phyloP scores from a whole-genome alignment of 1,140 invertebrate genomes.

The Atopsyche davidsoni region DNA sequence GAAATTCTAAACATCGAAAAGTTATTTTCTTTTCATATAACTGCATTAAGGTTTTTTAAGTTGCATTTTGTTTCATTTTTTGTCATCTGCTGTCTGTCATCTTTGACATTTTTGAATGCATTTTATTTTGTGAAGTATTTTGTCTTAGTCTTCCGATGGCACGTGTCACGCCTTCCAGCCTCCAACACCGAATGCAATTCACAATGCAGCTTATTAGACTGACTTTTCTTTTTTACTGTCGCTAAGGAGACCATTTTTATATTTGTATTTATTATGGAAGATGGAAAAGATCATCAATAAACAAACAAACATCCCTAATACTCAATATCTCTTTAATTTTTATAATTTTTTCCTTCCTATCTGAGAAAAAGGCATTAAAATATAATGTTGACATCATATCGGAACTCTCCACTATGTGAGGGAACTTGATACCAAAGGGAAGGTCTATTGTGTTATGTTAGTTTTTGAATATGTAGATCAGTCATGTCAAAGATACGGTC shows the following conservation, averaged over 20 bases:
- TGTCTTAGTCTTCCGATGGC: too few relatives aligned
- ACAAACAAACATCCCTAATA: constrained; percentile 13
- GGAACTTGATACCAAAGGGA: too few relatives aligned
- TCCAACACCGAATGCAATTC: neutral
- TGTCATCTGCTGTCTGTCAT: neutral
- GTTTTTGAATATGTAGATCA: too few relatives aligned
- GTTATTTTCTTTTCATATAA: neutral
- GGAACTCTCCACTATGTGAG: too few relatives aligned
- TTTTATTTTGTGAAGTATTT: too few relatives aligned
- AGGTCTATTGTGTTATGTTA: too few relatives aligned
- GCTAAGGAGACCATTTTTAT: constrained; percentile 17
- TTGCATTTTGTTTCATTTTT: constrained; percentile 9
- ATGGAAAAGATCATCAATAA: constrained; percentile 23
- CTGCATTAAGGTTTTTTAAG: constrained; percentile 2
- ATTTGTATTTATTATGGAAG: constrained; percentile 23
- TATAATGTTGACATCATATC: too few relatives aligned
- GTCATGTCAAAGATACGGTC: too few relatives aligned
- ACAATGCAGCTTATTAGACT: constrained; percentile 5
- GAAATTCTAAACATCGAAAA: constrained; percentile 66
- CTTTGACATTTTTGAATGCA: too few relatives aligned
- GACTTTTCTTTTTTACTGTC: constrained; percentile 11
- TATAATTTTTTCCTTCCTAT: too few relatives aligned
- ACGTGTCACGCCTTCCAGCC: constrained; percentile 3
- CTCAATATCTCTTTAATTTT: too few relatives aligned
- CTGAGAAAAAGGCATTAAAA: too few relatives aligned